These are phyloP conservation scores for Acrocyrtus sp. DNA, from an alignment of 2,888 invertebrate genomes.

Conservation along the genomic window DNA sequence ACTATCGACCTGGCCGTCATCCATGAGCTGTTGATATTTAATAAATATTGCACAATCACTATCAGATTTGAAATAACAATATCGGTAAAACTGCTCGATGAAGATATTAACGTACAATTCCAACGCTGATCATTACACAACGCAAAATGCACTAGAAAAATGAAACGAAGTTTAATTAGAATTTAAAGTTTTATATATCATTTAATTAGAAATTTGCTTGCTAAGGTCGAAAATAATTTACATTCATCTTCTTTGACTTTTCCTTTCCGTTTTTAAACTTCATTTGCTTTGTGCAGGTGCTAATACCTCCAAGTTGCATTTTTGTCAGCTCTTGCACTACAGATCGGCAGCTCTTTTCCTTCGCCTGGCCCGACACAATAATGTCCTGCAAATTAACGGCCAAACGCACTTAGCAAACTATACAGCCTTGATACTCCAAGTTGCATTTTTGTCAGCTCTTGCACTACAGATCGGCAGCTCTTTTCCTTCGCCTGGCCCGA, in stretches of 20 bases:
- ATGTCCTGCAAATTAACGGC: too few species aligned
- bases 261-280: constrained; percentile 46
- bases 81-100: not conserved
- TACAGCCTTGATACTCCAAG: too few species aligned
- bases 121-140: constrained; percentile 37
- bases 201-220: not conserved
- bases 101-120: constrained; percentile 11
- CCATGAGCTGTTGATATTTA: too few species aligned
- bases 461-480: constrained; percentile 15
- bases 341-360: constrained; percentile 22
- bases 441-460: constrained; percentile 37
- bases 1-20: constrained; percentile 16
- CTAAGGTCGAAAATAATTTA: not conserved
- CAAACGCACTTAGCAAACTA: too few species aligned
- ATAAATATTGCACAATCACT: not conserved
- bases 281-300: constrained; percentile 25
- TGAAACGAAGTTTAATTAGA: not conserved
- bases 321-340: constrained; percentile 33
- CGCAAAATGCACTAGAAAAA: constrained; percentile 35
- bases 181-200: not conserved
- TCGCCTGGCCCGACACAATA: not conserved
- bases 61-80: not conserved
- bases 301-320: constrained; percentile 29
- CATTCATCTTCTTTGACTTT: constrained; percentile 44
- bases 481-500: constrained; percentile 13